These are phyloP conservation scores for Xestia sexstrigata DNA, from an alignment of 2,888 invertebrate genomes.

Conservation along the genomic window DNA sequence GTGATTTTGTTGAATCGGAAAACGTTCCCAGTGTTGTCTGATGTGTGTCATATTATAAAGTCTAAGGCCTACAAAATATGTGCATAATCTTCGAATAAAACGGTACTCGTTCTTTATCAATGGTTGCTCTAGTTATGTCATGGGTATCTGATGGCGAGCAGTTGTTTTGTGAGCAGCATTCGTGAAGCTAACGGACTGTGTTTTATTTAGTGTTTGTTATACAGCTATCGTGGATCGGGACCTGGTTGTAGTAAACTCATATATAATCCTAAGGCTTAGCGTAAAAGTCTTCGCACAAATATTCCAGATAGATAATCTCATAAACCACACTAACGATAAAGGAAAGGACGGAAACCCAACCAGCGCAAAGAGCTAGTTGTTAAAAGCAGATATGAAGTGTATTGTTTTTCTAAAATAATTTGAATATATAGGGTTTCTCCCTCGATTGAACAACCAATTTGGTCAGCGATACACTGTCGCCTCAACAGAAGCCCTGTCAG, in stretches of 20 bases:
- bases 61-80: constrained; percentile 51
- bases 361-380: neutral
- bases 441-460: constrained; percentile 92
- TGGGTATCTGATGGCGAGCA: constrained; percentile 71
- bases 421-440: constrained; percentile 91
- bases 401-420: constrained; percentile 9
- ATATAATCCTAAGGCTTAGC: neutral
- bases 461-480: constrained; percentile 94
- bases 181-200: constrained; percentile 53
- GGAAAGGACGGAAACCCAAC: neutral
- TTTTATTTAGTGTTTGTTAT: constrained; percentile 51
- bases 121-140: constrained; percentile 74
- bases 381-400: neutral
- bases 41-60: constrained; percentile 36
- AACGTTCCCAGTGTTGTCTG: constrained; percentile 26
- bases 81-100: constrained; percentile 62
- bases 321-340: neutral
- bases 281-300: constrained; percentile 6
- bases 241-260: constrained; percentile 4
- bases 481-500: constrained; percentile 93
- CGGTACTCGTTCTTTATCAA: constrained; percentile 75
- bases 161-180: constrained; percentile 48
- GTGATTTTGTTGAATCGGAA: constrained; percentile 43
- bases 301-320: neutral
- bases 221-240: constrained; percentile 33